These are phyloP conservation scores for Zosterops borbonicus DNA, from an alignment of 2,113 vertebrate genomes.

Conservation along the genomic window DNA sequence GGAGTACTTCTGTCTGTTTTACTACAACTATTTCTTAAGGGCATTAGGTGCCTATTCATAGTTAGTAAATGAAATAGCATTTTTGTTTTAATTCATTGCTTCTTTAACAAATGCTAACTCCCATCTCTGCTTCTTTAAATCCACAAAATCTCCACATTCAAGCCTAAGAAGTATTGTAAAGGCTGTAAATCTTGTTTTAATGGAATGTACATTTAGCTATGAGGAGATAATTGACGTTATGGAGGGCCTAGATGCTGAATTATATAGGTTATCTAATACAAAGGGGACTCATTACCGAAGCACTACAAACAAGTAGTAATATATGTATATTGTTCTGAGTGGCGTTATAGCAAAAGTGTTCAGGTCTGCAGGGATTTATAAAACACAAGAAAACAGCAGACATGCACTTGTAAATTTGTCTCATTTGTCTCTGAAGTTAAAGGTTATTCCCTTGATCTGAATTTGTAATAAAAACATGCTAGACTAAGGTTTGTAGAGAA, in stretches of 20 bases:
- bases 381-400: constrained; percentile 85
- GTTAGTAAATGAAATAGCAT: constrained; percentile 54
- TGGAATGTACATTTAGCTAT: constrained; percentile 80
- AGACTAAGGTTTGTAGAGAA: constrained; percentile 78
- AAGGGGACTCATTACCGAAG: constrained; percentile 83
- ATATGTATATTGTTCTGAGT: constrained; percentile 83
- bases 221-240: constrained; percentile 80
- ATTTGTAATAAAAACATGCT: constrained; percentile 84
- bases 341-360: constrained; percentile 79
- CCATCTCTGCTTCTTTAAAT: constrained; percentile 67
- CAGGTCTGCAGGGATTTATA: constrained; percentile 80
- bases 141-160: constrained; percentile 69
- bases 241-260: constrained; percentile 72
- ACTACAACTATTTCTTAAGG: constrained; percentile 36
- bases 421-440: constrained; percentile 91
- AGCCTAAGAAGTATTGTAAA: constrained; percentile 70
- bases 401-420: constrained; percentile 83
- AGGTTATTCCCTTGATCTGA: constrained; percentile 89
- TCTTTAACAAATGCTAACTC: constrained; percentile 60
- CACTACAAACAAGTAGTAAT: constrained; percentile 82
- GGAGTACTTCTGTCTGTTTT: neutral
- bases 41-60: constrained; percentile 58
- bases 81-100: constrained; percentile 56
- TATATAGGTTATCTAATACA: constrained; percentile 82
- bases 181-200: constrained; percentile 79